Base-by-base conservation (phyloP, 2,113 vertebrate genomes). In the Nematolebias whitei region DNA sequence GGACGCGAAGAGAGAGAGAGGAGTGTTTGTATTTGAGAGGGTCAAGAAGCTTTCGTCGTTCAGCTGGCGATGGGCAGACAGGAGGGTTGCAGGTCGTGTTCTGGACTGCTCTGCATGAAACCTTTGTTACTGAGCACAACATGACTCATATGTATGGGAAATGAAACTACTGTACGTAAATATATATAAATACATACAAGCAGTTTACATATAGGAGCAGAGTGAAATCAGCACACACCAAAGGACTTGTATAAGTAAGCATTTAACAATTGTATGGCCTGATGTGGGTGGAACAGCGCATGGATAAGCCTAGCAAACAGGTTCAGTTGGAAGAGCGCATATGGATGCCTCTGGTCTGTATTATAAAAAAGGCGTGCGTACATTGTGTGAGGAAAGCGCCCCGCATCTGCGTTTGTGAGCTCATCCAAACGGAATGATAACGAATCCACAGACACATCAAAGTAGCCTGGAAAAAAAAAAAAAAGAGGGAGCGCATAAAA, bases 381-480 rank as follows among this genome's bases (percentile, higher is more conserved):
- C 10, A 39, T 48, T 10, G 60, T 41, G 64, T 57, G 75, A 8
- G 39, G 10, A 11, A 50, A 63, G 62, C 22, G 56, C 79, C 66
- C 53, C 80, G 89, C 75, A 77, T 81, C 78, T 82, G 78, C 47
- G 78, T 91, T 83, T 83, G 91, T 92, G 92, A 94, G 94, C 91
- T 93, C 92, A 95, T 92, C 86, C 87, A 88, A 88, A 92, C 63
- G 74, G 94, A 96, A 96, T 94, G 93, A 93, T 93, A 96, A 96
- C 93, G 86, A 94, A 95, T 94, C 93, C 95, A 93, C 92, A 92
- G 88, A 89, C 90, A 94, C 94, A 96, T 97, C 94, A 97, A 96
- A 97, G 94, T 67, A 77, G 83, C 1, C 13, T 70, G 61, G 58
- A 83, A 93, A 93, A 73, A 61, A 58, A n/a, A 58, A 70, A 91